These are phyloP conservation scores for Empis stercorea DNA, from an alignment of 2,888 invertebrate genomes.

Conservation along the genomic window DNA sequence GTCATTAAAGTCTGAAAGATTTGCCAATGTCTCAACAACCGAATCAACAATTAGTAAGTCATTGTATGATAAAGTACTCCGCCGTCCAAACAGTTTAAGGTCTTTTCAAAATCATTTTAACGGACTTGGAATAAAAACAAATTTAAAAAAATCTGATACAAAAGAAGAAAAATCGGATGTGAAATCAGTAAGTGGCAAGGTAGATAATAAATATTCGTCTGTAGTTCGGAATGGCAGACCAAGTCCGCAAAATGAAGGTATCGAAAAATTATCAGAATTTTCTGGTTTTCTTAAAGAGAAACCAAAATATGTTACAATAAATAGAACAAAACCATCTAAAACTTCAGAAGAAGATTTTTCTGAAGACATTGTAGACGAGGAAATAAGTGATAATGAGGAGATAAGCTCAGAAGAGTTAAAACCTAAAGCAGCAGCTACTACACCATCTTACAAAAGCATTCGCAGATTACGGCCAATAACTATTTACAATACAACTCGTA, in stretches of 20 bases:
- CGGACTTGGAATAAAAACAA: constrained; percentile 10
- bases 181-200: constrained; percentile 9
- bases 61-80: constrained; percentile 62
- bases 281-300: constrained; percentile 36
- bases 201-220: constrained; percentile 40
- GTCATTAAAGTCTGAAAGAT: constrained; percentile 30
- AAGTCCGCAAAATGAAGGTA: constrained; percentile 44
- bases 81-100: constrained; percentile 24
- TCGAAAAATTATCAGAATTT: constrained; percentile 33
- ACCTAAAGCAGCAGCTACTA: constrained; percentile 20
- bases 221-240: constrained; percentile 48
- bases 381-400: constrained; percentile 13
- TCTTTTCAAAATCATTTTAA: constrained; percentile 30
- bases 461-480: constrained; percentile 47
- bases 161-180: constrained; percentile 7
- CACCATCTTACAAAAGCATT: constrained; percentile 58
- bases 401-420: constrained; percentile 10
- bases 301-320: constrained; percentile 56
- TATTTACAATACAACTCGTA: constrained; percentile 1
- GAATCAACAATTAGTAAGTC: constrained; percentile 58
- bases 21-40: constrained; percentile 40
- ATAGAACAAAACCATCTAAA: constrained; percentile 41
- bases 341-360: constrained; percentile 16
- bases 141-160: constrained; percentile 6
- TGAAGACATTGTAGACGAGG: constrained; percentile 18